Evolutionary conservation across 1,140 invertebrate species (phyloP).

Genomic region (Drosophila hydei): DNA sequence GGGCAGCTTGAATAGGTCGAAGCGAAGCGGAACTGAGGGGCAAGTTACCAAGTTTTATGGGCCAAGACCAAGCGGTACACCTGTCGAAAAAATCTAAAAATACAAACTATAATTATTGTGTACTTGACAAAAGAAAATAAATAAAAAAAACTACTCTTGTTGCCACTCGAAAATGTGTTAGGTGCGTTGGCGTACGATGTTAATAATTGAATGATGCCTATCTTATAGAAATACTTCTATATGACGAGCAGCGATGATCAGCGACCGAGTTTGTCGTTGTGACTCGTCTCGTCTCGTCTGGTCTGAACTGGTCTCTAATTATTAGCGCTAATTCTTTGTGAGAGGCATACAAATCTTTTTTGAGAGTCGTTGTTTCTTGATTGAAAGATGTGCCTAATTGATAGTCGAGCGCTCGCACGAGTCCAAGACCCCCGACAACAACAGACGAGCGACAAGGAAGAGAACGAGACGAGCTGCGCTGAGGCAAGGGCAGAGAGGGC

Average conservation of each 20-base stretch:
- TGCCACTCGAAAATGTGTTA: slow-evolving; percentile 35
- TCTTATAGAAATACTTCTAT: slow-evolving; percentile 46
- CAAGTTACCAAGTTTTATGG: slow-evolving; percentile 56
- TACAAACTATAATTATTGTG: slow-evolving; percentile 76
- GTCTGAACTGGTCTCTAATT: slow-evolving; percentile 61
- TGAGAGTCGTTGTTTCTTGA: slow-evolving; percentile 60
- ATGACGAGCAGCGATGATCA: no score
- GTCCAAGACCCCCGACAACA: slow-evolving; percentile 23
- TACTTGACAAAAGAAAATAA: slow-evolving; percentile 64
- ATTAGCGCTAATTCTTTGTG: slow-evolving; percentile 77
- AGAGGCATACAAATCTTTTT: slow-evolving; percentile 41
- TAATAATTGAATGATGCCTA: slow-evolving; percentile 70
- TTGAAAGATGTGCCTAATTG: slow-evolving; percentile 82
- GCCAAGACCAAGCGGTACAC: slow-evolving; percentile 60
- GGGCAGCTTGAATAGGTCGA: neutral
- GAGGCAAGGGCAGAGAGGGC: neutral
- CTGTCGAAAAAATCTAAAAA: slow-evolving; percentile 55
- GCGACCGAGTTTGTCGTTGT: slow-evolving; percentile 3
- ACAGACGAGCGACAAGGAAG: neutral
- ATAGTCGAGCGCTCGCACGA: slow-evolving; percentile 72
- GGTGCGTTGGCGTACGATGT: slow-evolving; percentile 70
- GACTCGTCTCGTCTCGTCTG: slow-evolving; percentile 3
- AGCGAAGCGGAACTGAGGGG: neutral
- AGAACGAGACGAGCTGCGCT: slow-evolving; percentile 27
- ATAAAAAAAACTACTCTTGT: slow-evolving; percentile 23